These are phyloP conservation scores for Catajapyx aquilonaris DNA, from an alignment of 1,140 invertebrate species.

Conservation along the genomic window DNA sequence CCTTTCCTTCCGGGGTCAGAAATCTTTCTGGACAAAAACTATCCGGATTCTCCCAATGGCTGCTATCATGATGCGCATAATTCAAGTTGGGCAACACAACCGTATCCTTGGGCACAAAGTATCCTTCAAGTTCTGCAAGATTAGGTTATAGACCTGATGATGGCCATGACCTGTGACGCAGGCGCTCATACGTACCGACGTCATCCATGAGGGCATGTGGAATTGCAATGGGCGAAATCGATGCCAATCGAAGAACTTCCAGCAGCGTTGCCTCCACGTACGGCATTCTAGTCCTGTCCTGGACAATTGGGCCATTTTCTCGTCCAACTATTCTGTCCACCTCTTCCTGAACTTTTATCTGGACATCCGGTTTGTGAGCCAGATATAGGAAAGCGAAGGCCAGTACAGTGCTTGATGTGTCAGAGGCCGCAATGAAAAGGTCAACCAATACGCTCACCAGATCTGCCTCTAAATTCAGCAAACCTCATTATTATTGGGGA, in stretches of 20 bases:
- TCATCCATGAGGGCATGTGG: slow-evolving; percentile 51
- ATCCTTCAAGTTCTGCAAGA: slow-evolving; percentile 6
- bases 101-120: slow-evolving; percentile 36
- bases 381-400: slow-evolving; percentile 57
- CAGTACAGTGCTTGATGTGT: slow-evolving; percentile 56
- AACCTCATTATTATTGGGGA: neutral
- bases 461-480: slow-evolving; percentile 31
- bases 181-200: slow-evolving; percentile 42
- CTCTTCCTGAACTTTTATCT: slow-evolving; percentile 54
- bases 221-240: slow-evolving; percentile 51
- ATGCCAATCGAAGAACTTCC: slow-evolving; percentile 54
- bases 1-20: slow-evolving; percentile 36
- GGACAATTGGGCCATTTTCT: slow-evolving; percentile 37
- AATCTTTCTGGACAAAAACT: slow-evolving; percentile 57
- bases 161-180: slow-evolving; percentile 44
- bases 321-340: slow-evolving; percentile 51
- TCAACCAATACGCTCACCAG: slow-evolving; percentile 54
- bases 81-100: slow-evolving; percentile 67
- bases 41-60: slow-evolving; percentile 45
- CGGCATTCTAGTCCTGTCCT: slow-evolving; percentile 51
- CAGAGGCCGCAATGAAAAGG: slow-evolving; percentile 60
- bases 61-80: slow-evolving; percentile 44
- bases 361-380: slow-evolving; percentile 51
- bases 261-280: slow-evolving; percentile 55
- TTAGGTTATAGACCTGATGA: slow-evolving; percentile 2